Evolutionary conservation across 2,888 invertebrate genomes (phyloP).

Genomic region (Amiota communis): DNA sequence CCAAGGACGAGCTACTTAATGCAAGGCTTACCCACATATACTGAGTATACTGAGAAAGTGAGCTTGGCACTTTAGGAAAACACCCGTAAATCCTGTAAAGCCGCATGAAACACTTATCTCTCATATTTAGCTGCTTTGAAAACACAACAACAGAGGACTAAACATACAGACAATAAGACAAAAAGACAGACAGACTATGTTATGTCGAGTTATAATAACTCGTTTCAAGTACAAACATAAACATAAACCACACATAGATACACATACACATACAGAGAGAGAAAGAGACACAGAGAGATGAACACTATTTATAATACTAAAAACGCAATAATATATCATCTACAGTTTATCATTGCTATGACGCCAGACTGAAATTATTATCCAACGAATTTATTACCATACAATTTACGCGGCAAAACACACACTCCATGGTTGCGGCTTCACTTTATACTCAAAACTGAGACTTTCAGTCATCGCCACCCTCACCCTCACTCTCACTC

Average conservation of each 20-base stretch:
- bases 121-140: slow-evolving; percentile 16
- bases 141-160: not conserved
- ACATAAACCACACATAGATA: slow-evolving; percentile 7
- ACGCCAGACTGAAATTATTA: slow-evolving; percentile 69
- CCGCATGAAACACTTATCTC: not conserved
- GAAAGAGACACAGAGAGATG: slow-evolving; percentile 12
- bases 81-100: not conserved
- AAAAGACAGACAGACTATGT: not conserved
- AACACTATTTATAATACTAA: slow-evolving; percentile 57
- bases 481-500: not conserved
- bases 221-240: not conserved
- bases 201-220: too few species aligned
- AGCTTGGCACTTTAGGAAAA: not conserved
- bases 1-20: not conserved
- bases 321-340: slow-evolving; percentile 69
- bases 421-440: not conserved
- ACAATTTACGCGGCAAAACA: slow-evolving; percentile 54
- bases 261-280: slow-evolving; percentile 19
- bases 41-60: not conserved
- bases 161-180: slow-evolving; percentile 34
- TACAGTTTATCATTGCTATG: slow-evolving; percentile 69
- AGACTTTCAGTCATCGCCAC: too few species aligned
- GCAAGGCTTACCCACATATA: not conserved
- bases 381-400: slow-evolving; percentile 67
- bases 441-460: too few species aligned